Percentiles rank a stretch among this genome's conserved stretches.
phyloP scores from a whole-genome alignment of 2,797 vertebrate species.

The Catamblyrhynchus diadema region DNA sequence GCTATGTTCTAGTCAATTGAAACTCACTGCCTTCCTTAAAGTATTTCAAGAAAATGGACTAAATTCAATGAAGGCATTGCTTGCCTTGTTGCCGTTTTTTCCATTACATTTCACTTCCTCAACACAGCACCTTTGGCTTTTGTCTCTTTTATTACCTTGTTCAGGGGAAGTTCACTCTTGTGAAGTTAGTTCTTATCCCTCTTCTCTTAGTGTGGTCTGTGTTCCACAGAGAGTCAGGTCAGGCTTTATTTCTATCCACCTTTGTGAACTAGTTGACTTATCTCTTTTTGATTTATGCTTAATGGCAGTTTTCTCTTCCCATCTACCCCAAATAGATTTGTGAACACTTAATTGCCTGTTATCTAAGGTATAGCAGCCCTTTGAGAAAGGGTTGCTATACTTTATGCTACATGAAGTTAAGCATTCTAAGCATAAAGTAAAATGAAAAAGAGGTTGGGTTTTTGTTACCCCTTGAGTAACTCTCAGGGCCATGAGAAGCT shows the following conservation, averaged over 20 bases:
- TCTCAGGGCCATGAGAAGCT: not conserved
- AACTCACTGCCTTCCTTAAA: not conserved
- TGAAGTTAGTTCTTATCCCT: not conserved
- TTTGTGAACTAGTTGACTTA: not conserved
- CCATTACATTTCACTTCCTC: not conserved
- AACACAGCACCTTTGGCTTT: not conserved
- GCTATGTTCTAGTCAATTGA: not conserved
- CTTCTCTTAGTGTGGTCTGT: not conserved
- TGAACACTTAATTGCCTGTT: not conserved
- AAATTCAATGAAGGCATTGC: not conserved
- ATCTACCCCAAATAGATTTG: not conserved
- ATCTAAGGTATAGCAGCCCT: not conserved
- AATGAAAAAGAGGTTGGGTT: accelerated
- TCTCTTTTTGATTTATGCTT: not conserved
- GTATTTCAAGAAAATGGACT: not conserved
- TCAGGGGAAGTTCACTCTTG: not conserved
- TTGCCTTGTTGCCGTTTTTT: not conserved
- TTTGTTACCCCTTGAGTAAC: not conserved
- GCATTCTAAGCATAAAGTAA: not conserved
- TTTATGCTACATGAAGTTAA: not conserved
- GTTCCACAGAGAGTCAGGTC: not conserved
- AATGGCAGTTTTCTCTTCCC: not conserved
- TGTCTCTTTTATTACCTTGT: not conserved
- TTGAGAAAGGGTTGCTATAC: not conserved
- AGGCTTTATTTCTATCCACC: not conserved